A percentile compares a stretch with the other conserved stretches of the same genome.
These are phyloP conservation scores for Myxocyprinus asiaticus DNA, from an alignment of 2,113 vertebrate species.

Conservation along the genomic window DNA sequence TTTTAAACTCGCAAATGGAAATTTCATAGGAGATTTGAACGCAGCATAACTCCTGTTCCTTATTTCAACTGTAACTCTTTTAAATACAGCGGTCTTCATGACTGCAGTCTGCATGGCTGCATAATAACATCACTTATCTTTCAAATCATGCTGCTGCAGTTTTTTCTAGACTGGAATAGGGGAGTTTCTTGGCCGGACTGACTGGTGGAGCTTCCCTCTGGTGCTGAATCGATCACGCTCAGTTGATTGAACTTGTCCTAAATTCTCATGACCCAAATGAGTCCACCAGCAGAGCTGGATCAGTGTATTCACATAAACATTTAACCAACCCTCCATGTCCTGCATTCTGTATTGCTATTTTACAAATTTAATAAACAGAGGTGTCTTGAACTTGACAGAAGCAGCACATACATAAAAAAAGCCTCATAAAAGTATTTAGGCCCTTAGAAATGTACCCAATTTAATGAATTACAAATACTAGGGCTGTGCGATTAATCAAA, in stretches of 20 bases:
- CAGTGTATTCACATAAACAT: constrained; percentile 46
- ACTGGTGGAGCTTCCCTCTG: constrained; percentile 14
- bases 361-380: constrained; percentile 25
- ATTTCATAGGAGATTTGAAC: neutral
- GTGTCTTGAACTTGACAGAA: neutral
- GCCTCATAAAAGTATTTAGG: neutral
- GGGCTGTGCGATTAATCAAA: too few relatives aligned
- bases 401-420: constrained; percentile 6
- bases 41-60: neutral
- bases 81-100: neutral
- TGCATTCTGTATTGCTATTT: constrained; percentile 18
- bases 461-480: too few relatives aligned
- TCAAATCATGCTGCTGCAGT: neutral
- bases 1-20: too few relatives aligned
- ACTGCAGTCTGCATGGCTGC: neutral
- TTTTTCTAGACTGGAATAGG: constrained; percentile 6
- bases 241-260: constrained; percentile 45
- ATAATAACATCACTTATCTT: neutral
- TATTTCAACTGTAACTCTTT: neutral
- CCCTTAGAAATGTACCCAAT: too few relatives aligned
- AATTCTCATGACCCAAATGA: constrained; percentile 59
- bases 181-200: constrained; percentile 11
- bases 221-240: constrained; percentile 42
- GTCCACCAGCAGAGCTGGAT: constrained; percentile 49
- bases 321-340: constrained; percentile 41